Evolutionary conservation across 2,113 vertebrate genomes (phyloP), one percentile per base, ranked within the genome.

Genomic region (Bombycilla garrulus): DNA sequence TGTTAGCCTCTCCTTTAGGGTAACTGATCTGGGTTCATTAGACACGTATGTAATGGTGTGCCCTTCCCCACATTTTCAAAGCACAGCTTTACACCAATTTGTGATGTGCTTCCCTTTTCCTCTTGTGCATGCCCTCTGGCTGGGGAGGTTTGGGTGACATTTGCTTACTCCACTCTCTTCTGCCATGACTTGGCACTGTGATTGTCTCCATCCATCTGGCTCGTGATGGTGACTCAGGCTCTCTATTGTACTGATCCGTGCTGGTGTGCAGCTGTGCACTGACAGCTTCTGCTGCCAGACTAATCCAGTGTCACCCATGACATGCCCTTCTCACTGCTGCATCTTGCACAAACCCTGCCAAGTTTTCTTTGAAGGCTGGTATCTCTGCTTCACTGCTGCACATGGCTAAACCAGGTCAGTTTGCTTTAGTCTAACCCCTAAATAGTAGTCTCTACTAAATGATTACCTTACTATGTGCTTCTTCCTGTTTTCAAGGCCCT

Each of bases 131-230:
- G 15, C 12, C 60, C 36, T 73, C 51, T 60, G 44, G 9, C 64
- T 47, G 62, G 62, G 26, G 60, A 72, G 24, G 22, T 80, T n/a
- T 82, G n/a, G 21, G 28, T 65, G 50, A 29, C 33, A 33, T 92
- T 79, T 93, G 14, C 57, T 87, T 86, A 67, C 11, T 87, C 36
- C 16, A 3, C 7, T 57, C 11, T 69, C 42, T 73, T 90, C 31
- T 22, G 45, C 74, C 35, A 47, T 62, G 70, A 44, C 36, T 82
- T 81, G 66, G 87, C 58, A 47, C 17, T 66, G 33, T 80, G 51
- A 72, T 58, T 50, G 40, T 62, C 57, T 73, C 48, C 64, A 77
- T 92, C 94, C 48, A 67, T 95, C 77, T 93, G 73, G 48, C 29
- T 93, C 1, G 0, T 65, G 70, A 25, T 33, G 35, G 53, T 93